Conservation (phyloP, 2,888 invertebrate species). For the Cryptocheilus praepositus region DNA sequence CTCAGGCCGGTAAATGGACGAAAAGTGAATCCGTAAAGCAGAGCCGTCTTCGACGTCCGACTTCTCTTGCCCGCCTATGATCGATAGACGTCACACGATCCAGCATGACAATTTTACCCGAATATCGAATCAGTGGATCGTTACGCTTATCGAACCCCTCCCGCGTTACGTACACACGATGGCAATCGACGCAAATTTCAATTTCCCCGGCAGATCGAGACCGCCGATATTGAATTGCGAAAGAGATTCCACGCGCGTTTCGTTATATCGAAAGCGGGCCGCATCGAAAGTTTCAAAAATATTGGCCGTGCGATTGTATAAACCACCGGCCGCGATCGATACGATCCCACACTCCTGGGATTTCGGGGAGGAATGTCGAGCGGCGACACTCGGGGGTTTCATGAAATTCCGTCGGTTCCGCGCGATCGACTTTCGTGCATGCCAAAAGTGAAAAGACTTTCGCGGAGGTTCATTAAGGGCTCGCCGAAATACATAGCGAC, state of each 20-base stretch:
- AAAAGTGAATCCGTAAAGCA: too few relatives aligned
- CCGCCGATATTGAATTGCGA: conserved; percentile 40
- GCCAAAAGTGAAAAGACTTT: too few relatives aligned
- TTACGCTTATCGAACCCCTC: conserved; percentile 1
- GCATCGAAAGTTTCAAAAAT: conserved; percentile 1
- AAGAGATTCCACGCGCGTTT: conserved; percentile 11
- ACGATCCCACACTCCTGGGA: neutral
- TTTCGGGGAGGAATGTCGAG: too few relatives aligned
- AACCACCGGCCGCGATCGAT: conserved; percentile 3
- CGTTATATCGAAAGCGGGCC: conserved; percentile 7
- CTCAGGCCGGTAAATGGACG: too few relatives aligned
- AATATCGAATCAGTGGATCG: neutral
- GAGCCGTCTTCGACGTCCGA: too few relatives aligned
- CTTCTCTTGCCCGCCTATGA: too few relatives aligned
- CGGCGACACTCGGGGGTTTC: too few relatives aligned
- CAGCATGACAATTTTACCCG: neutral
- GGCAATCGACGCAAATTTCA: conserved; percentile 26
- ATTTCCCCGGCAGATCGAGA: conserved; percentile 38
- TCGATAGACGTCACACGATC: too few relatives aligned
- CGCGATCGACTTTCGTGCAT: too few relatives aligned
- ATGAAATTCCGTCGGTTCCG: too few relatives aligned
- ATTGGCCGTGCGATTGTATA: conserved; percentile 7
- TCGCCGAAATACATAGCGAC: too few relatives aligned
- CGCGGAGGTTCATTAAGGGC: too few relatives aligned
- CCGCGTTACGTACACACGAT: neutral